phyloP scores from a whole-genome alignment of 2,888 invertebrate species.

The Cosmia pyralina region DNA sequence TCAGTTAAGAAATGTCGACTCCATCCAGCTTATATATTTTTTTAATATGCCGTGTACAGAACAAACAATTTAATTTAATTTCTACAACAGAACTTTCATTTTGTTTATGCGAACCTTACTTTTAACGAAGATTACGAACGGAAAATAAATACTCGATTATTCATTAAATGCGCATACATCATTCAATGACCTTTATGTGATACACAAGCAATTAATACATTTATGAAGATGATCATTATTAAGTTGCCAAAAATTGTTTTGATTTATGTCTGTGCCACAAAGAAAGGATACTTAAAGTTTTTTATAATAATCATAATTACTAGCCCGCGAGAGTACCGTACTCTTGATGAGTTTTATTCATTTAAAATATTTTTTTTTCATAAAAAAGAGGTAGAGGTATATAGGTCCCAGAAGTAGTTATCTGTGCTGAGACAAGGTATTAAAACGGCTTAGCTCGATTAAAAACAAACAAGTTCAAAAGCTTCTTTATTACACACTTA shows the following conservation, averaged over 20 bases:
- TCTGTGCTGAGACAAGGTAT: neutral
- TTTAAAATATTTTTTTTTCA: neutral
- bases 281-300: slow-evolving; percentile 29
- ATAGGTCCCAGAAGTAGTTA: slow-evolving; percentile 24
- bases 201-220: slow-evolving; percentile 56
- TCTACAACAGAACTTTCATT: neutral
- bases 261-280: slow-evolving; percentile 45
- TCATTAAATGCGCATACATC: slow-evolving; percentile 39
- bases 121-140: slow-evolving; percentile 13
- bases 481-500: slow-evolving; percentile 57
- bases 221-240: slow-evolving; percentile 60
- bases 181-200: slow-evolving; percentile 53
- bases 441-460: slow-evolving; percentile 4
- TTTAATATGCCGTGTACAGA: too few species aligned
- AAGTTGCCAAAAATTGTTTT: slow-evolving; percentile 61
- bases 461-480: slow-evolving; percentile 14
- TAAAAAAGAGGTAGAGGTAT: too few species aligned
- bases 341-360: slow-evolving; percentile 15
- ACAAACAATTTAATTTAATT: too few species aligned
- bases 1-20: too few species aligned
- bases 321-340: slow-evolving; percentile 17
- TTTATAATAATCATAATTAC: slow-evolving; percentile 49
- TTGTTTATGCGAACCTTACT: slow-evolving; percentile 1
- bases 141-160: slow-evolving; percentile 33
- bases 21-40: too few species aligned